Evolutionary conservation across 2,888 invertebrate genomes (phyloP).

Genomic region (Heliothis peltigera): DNA sequence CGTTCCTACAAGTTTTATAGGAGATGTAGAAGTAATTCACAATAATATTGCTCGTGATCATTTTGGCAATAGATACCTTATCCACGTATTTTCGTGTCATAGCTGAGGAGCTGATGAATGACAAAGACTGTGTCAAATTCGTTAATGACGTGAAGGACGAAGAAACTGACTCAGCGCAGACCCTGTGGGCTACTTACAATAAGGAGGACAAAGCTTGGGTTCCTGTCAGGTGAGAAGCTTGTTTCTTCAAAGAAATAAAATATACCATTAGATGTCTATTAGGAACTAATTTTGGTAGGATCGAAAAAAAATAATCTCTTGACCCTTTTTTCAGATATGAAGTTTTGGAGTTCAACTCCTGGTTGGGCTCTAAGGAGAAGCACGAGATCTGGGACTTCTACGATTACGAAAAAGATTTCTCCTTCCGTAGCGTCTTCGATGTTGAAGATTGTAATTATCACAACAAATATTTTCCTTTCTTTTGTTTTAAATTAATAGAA

Average conservation of each 20-base stretch:
- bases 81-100: conserved; percentile 38
- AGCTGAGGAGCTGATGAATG: conserved; percentile 70
- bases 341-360: conserved; percentile 63
- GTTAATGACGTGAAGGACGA: conserved; percentile 14
- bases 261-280: no score
- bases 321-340: conserved; percentile 75
- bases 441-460: conserved; percentile 45
- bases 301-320: no score
- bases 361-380: conserved; percentile 66
- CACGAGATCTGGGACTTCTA: conserved; percentile 76
- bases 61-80: conserved; percentile 18
- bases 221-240: conserved; percentile 73
- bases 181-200: conserved; percentile 74
- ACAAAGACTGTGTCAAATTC: conserved; percentile 68
- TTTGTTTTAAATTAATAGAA: background rate
- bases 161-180: conserved; percentile 39
- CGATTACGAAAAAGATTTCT: conserved; percentile 42
- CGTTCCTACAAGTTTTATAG: no score
- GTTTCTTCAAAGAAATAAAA: background rate
- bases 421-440: conserved; percentile 35
- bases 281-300: no score
- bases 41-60: no score
- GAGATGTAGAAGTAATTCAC: no score
- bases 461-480: background rate
- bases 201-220: conserved; percentile 60